Conservation (phyloP, 2,797 vertebrate species). For the Sorex maritimensis region DNA sequence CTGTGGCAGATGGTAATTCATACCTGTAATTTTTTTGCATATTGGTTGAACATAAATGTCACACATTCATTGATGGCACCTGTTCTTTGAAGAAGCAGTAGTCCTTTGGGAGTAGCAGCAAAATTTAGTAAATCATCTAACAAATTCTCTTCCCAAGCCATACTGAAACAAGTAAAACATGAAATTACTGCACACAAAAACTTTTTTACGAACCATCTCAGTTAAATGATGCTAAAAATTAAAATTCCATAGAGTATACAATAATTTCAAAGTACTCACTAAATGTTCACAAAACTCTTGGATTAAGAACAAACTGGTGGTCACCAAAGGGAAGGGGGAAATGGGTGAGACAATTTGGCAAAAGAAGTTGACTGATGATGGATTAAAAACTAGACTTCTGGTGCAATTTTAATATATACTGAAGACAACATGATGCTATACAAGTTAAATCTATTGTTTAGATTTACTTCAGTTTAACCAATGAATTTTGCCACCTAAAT, state of each 20-base stretch:
- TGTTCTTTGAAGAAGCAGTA: slow-evolving; percentile 96
- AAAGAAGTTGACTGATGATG: background rate
- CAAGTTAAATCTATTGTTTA: too few relatives aligned
- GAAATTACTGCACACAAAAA: background rate
- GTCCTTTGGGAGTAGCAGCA: slow-evolving; percentile 96
- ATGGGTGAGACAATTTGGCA: background rate
- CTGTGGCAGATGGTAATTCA: slow-evolving; percentile 53
- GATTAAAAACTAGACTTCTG: background rate
- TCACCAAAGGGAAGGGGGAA: background rate
- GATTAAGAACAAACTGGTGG: background rate
- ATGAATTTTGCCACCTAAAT: background rate
- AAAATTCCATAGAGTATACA: background rate
- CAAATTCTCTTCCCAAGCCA: slow-evolving; percentile 96
- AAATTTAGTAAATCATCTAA: slow-evolving; percentile 97
- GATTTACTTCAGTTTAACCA: background rate
- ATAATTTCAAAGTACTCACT: background rate
- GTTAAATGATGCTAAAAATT: background rate
- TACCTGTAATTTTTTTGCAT: slow-evolving; percentile 96
- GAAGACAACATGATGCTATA: too few relatives aligned
- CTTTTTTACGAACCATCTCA: background rate
- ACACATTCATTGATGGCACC: slow-evolving; percentile 95
- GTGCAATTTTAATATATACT: background rate
- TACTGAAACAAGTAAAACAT: slow-evolving; percentile 88
- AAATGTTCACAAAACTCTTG: background rate
- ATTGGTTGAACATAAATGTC: slow-evolving; percentile 95